Evolutionary conservation across 2,797 vertebrate species (phyloP).

Genomic region (Syndactyla subalaris): DNA sequence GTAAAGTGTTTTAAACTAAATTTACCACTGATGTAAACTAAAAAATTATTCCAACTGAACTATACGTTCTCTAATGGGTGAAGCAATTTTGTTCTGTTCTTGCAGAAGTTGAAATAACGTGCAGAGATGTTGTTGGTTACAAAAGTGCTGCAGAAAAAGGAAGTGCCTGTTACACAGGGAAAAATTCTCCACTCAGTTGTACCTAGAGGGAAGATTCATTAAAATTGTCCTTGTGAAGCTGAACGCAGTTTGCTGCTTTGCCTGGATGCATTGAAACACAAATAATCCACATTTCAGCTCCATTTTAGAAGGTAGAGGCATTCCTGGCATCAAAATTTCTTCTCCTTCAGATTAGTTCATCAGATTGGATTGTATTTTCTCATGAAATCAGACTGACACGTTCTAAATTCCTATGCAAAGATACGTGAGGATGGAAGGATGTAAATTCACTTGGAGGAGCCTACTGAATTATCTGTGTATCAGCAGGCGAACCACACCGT

Average conservation of each 20-base stretch:
- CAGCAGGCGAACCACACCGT: not conserved
- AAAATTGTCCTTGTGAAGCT: not conserved
- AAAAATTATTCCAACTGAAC: not conserved
- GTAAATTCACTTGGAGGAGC: constrained; percentile 2
- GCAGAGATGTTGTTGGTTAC: not conserved
- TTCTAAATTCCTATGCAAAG: not conserved
- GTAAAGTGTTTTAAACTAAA: constrained; percentile 11
- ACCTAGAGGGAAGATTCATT: constrained; percentile 24
- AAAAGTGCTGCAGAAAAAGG: not conserved
- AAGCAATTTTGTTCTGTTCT: not conserved
- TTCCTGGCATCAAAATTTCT: not conserved
- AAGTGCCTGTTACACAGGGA: not conserved
- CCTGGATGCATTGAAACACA: not conserved
- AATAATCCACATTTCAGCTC: not conserved
- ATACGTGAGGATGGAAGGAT: not conserved
- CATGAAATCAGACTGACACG: not conserved
- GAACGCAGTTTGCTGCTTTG: not conserved
- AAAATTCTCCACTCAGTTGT: not conserved
- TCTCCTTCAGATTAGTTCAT: not conserved
- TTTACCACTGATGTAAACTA: not conserved
- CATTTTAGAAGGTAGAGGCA: not conserved
- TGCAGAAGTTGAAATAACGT: not conserved
- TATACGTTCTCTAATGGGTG: not conserved
- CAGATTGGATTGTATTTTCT: not conserved
- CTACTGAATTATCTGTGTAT: not conserved